Base-by-base conservation (phyloP, 2,113 vertebrate species). In the Dendropsophus ebraccatus region DNA sequence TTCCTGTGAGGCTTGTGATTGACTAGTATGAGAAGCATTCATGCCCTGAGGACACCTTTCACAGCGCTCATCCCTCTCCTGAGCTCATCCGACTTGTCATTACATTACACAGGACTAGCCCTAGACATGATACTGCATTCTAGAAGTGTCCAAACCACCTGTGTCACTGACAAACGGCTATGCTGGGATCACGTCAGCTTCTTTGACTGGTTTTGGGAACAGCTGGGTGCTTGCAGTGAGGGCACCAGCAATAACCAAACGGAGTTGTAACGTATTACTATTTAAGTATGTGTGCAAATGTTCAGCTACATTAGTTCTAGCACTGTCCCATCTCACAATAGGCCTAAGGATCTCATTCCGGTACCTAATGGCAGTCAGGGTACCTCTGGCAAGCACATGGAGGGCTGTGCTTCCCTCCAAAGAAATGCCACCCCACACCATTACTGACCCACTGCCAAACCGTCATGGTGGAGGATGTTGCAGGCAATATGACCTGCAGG, bases 1-100 rank as follows among this genome's bases (percentile, higher is more conserved):
- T 87, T 87, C 85, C 47, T 81, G 50, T 81, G 69, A 74, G 52
- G 69, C 77, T 87, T 87, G 52, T 87, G 85, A 87, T 87, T 81
- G 67, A 87, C 67, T 87, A 74, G 69, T 49, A 81, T 81, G 85
- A 74, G 37, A 87, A 74, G 78, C 28, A 87, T 87, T 81, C 60
- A 30, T 81, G 77, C 37, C 85, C 78, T 13, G 25, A 32, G 75
- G 84, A 65, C 78, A 65, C 78, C 37, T 65, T 17, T 81, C 28
- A 58, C 35, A 81, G 78, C 50, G 25, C 65, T 80, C 49, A 85
- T 77, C 73, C 58, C 50, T 62, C 52, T 70, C 49, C 76, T 79
- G 74, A 12, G 45, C 49, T 58, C 52, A 49, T 35, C 62, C 49
- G 47, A 49, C 35, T 81, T 81, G 67, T 56, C 77, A 80, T 86